Percentiles rank a stretch among this genome's conserved stretches.
Evolutionary conservation across 2,797 vertebrate genomes (phyloP).

Genomic region (Petrocephalus sullivani): DNA sequence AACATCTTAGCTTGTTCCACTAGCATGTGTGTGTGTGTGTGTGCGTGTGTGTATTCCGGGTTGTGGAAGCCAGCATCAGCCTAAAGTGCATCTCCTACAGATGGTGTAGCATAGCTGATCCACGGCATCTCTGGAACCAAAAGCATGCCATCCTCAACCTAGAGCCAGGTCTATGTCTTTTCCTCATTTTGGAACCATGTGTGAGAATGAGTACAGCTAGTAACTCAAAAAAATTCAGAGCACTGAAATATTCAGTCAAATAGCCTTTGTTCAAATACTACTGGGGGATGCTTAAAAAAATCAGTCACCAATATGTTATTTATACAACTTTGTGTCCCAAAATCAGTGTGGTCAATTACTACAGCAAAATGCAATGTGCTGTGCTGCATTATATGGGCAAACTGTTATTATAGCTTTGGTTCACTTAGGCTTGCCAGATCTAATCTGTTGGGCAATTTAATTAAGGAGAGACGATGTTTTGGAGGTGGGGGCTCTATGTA

Average conservation of each 20-base stretch:
- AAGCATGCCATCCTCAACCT: neutral
- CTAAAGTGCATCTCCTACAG: constrained; percentile 44
- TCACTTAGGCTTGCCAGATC: constrained; percentile 33
- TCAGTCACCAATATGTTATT: neutral
- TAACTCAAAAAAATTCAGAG: constrained; percentile 32
- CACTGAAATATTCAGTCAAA: constrained; percentile 29
- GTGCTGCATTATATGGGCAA: neutral
- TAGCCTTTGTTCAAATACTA: neutral
- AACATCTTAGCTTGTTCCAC: too few species aligned
- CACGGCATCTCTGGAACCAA: constrained; percentile 33
- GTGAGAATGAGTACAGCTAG: constrained; percentile 39
- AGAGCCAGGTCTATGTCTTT: neutral
- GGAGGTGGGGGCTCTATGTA: neutral
- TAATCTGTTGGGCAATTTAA: constrained; percentile 45
- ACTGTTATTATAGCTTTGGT: neutral
- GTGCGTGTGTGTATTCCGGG: neutral
- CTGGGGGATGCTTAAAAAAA: neutral
- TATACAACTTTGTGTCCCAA: neutral
- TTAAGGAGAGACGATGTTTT: constrained; percentile 53
- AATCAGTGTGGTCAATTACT: neutral
- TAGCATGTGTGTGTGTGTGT: too few species aligned
- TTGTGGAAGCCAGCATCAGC: neutral
- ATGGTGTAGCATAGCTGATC: constrained; percentile 36
- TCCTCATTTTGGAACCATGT: constrained; percentile 39
- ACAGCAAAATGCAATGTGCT: constrained; percentile 9